Evolutionary conservation across 1,140 invertebrate genomes (phyloP), one percentile per base, ranked within the genome.

Genomic region (Drosophila burlai): DNA sequence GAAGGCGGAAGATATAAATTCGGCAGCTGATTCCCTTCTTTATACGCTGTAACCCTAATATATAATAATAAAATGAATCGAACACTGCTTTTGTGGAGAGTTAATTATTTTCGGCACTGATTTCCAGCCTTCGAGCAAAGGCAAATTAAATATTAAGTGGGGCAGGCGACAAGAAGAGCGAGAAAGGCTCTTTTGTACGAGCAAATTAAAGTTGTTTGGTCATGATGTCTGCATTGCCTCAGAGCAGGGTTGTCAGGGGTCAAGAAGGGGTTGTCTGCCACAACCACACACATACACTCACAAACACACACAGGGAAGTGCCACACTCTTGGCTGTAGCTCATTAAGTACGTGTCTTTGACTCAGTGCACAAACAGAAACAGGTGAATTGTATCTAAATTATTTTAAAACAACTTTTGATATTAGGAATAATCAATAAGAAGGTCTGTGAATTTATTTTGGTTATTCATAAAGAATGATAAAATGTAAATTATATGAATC

Each of bases 321-420:
- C 76, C 87, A 83, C 73, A 87, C 80, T 76, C 80, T 87, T 34
- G 49, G 65, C 59, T 58, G 61, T 50, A 75, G 80, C 84, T 87
- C 84, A 89, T 87, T 87, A 87, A 83, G 83, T 78, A 73, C 76
- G 68, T 55, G 58, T 55, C 46, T 54, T 40, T 66, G 52, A 67
- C 24, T 69, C 26, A n/a, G 13, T 43, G 42, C 46, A 64, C 43
- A n/a, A 13, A 29, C 13, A 36, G 38, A 63, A 52, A 46, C 26
- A 45, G 26, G n/a, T 29, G 16, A 29, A 9, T 9, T 5, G 11
- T 16, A 8, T 24, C 4, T 2, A 13, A 24, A 34, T 46, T 36
- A 55, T 36, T 21, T 24, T 4, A 16, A 7, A 34, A 34, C 18
- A 1, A 46, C 8, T 46, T 24, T 46, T 15, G 1, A 18, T 4